A percentile compares a stretch with the other conserved stretches of the same genome.
These are phyloP conservation scores for Nemopilema nomurai DNA, from an alignment of 30 jellyfish, hydroid and myxozoan species.

Conservation along the genomic window DNA sequence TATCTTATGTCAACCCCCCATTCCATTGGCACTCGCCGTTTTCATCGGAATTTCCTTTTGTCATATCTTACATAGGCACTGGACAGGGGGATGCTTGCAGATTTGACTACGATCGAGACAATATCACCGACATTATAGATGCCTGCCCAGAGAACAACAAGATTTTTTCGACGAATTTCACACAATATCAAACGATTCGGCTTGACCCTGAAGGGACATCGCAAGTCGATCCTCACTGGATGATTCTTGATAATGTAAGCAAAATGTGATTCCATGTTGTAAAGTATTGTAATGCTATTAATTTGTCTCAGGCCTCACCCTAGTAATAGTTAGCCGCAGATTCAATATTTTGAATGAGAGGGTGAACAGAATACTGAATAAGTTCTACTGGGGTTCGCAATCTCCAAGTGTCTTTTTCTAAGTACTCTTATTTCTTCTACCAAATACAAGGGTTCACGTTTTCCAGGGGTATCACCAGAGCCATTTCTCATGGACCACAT, in stretches of 20 bases:
- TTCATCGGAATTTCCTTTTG: no score
- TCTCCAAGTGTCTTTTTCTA: no score
- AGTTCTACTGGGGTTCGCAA: no score
- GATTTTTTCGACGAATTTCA: conserved; percentile 78
- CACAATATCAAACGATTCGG: conserved; percentile 61
- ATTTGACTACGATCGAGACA: conserved; percentile 76
- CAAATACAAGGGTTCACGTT: no score
- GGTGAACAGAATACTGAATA: no score
- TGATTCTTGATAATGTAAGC: conserved; percentile 70
- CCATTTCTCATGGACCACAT: no score
- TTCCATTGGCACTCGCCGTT: no score
- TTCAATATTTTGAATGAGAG: no score
- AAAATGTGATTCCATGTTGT: background rate
- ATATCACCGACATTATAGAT: conserved; percentile 50
- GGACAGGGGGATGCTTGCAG: conserved; percentile 97
- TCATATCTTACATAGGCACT: conserved; percentile 46
- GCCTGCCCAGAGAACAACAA: conserved; percentile 87
- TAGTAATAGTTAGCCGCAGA: background rate
- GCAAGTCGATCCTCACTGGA: conserved; percentile 97
- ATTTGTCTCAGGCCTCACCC: background rate
- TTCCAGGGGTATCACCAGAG: no score
- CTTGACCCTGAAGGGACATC: conserved; percentile 96
- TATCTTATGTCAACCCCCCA: no score
- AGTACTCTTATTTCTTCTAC: no score
- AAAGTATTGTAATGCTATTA: background rate